These are phyloP conservation scores for Andrena fulva DNA, from an alignment of 2,888 invertebrate genomes.

Conservation along the genomic window DNA sequence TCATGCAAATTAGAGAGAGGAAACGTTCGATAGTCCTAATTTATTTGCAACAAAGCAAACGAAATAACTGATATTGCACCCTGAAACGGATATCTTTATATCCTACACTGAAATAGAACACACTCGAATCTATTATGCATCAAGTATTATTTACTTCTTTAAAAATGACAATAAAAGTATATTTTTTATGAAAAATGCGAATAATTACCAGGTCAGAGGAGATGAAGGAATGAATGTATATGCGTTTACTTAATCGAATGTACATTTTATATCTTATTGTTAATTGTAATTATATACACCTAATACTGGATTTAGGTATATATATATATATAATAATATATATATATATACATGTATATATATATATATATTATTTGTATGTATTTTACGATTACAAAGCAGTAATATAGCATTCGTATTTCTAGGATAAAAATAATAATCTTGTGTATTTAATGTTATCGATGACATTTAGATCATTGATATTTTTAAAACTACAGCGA, in stretches of 20 bases:
- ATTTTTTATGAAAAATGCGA: conserved; percentile 64
- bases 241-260: conserved; percentile 71
- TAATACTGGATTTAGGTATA: conserved; percentile 45
- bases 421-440: conserved; percentile 47
- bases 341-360: conserved; percentile 43
- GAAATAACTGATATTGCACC: not conserved
- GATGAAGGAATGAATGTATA: conserved; percentile 56
- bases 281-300: conserved; percentile 61
- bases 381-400: conserved; percentile 53
- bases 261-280: conserved; percentile 72
- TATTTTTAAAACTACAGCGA: conserved; percentile 42
- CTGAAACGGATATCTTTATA: not conserved
- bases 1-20: conserved; percentile 15
- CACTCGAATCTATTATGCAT: conserved; percentile 25
- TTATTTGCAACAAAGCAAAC: conserved; percentile 9
- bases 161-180: conserved; percentile 66
- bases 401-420: conserved; percentile 54
- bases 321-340: conserved; percentile 26
- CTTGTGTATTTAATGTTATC: conserved; percentile 49
- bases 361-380: conserved; percentile 49
- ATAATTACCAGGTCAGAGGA: conserved; percentile 68
- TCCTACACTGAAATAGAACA: conserved; percentile 2
- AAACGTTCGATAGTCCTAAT: conserved; percentile 8
- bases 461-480: conserved; percentile 45
- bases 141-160: conserved; percentile 51